Evolutionary conservation across 2,797 vertebrate species (phyloP), one percentile per base, ranked within the genome.

Genomic region (Cottoperca gobio): DNA sequence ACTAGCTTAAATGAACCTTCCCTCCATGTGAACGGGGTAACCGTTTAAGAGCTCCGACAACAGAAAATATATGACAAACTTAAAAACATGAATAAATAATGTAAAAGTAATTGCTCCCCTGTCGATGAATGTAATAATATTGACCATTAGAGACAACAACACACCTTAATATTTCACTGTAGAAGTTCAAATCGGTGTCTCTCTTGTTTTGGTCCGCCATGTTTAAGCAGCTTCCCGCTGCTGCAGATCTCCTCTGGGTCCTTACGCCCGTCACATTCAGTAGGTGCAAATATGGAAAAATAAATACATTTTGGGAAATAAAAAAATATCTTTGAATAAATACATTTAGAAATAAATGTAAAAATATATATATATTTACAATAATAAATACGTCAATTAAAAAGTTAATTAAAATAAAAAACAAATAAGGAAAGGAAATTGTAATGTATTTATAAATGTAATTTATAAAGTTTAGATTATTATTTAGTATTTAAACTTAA

Each of bases 181-280:
- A 86, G 21, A 90, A 77, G 21, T 72, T 72, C 21, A 1, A 35
- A 2, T 59, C 61, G 12, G 17, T 2, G n/a, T 50, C 43, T 0
- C 62, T 12, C 53, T 54, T 83, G 71, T 89, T 84, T 43, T 73
- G 75, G 37, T 94, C 93, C 75, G 93, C 94, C 94, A 95, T 95
- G 68, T 89, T 90, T 78, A 37, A 33, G 12, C 3, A 14, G 42
- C 6, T 3, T 8, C 3, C 0, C 1, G 14, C 26, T 19, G 19
- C 28, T 3, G 6, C 9, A 1, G 12, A 0, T 0, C 4, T 53
- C 61, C 21, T 35, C 92, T 1, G 81, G 93, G 93, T 94, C 92
- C 91, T 88, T 21, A 3, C 0, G 88, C 60, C 62, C 59, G 54
- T 14, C 3, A 0, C 0, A 0, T 67, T 54, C 31, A 28, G 50